Percentiles rank a stretch among this genome's conserved stretches.
phyloP scores from a whole-genome alignment of 2,888 invertebrate genomes.

The Phaonia tiefii region DNA sequence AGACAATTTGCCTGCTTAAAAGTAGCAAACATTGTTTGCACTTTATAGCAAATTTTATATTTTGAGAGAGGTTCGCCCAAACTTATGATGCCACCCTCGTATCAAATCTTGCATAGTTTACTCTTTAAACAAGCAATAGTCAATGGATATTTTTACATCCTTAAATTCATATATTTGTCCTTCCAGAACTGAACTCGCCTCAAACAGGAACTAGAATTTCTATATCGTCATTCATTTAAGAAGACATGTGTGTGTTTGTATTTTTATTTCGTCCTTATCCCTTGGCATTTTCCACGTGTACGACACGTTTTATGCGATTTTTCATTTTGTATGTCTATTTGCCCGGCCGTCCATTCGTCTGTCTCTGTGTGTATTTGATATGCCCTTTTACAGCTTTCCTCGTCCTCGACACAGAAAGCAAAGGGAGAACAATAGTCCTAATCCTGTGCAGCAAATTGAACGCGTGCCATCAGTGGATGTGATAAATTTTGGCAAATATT shows the following conservation, averaged over 20 bases:
- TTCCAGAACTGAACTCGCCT: slow-evolving; percentile 14
- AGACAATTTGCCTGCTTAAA: too few species aligned
- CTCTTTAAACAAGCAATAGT: neutral
- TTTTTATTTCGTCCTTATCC: slow-evolving; percentile 66
- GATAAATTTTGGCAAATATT: slow-evolving; percentile 60
- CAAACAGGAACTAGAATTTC: slow-evolving; percentile 27
- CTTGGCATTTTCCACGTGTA: slow-evolving; percentile 78
- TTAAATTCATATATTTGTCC: neutral
- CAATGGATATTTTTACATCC: slow-evolving; percentile 17
- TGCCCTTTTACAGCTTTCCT: slow-evolving; percentile 14
- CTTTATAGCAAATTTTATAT: too few species aligned
- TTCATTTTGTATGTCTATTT: slow-evolving; percentile 33
- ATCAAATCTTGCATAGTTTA: neutral
- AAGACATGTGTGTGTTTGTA: slow-evolving; percentile 3
- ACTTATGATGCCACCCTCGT: neutral
- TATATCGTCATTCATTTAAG: slow-evolving; percentile 26
- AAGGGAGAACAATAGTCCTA: slow-evolving; percentile 47
- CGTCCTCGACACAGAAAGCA: slow-evolving; percentile 4
- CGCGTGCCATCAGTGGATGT: slow-evolving; percentile 65
- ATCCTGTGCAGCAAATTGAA: slow-evolving; percentile 63
- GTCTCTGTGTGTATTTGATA: neutral
- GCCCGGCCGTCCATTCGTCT: slow-evolving; percentile 3
- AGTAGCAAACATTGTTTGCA: too few species aligned
- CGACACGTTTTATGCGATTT: slow-evolving; percentile 74
- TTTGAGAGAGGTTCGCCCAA: too few species aligned